phyloP scores from a whole-genome alignment of 2,888 invertebrate genomes.

The Metopia argyrocephala region DNA sequence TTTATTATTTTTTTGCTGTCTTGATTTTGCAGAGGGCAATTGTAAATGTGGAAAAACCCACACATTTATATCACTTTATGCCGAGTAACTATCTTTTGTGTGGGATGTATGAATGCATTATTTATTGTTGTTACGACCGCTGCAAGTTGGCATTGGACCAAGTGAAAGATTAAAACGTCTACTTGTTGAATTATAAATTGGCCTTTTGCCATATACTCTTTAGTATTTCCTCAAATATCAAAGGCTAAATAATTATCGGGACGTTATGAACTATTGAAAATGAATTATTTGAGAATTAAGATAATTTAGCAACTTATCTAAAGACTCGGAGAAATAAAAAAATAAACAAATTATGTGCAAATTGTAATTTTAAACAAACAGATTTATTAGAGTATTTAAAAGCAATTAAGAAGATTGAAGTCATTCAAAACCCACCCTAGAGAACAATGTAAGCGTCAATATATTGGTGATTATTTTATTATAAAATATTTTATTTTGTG shows the following conservation, averaged over 20 bases:
- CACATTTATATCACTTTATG: conserved; percentile 5
- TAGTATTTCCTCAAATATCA: conserved; percentile 1
- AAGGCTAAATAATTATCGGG: neutral
- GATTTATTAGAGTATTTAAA: too few species aligned
- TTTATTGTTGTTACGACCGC: conserved; percentile 7
- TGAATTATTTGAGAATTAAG: too few species aligned
- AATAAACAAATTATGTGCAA: too few species aligned
- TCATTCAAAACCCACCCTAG: too few species aligned
- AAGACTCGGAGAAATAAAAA: too few species aligned
- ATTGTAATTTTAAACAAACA: too few species aligned
- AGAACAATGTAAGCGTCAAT: too few species aligned
- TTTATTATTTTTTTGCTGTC: too few species aligned
- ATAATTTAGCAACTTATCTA: too few species aligned
- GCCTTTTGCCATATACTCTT: conserved; percentile 33
- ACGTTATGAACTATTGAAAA: conserved; percentile 6
- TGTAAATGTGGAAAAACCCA: conserved; percentile 13
- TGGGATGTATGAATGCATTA: conserved; percentile 10
- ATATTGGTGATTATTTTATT: too few species aligned
- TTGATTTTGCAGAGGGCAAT: conserved; percentile 16
- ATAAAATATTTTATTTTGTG: too few species aligned
- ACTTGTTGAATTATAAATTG: conserved; percentile 35
- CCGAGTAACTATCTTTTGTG: neutral
- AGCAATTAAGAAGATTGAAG: too few species aligned
- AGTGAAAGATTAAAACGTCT: conserved; percentile 11
- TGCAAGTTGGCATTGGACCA: conserved; percentile 39